Percentiles rank a stretch among this genome's conserved stretches.
These are phyloP conservation scores for Julus scandinavius DNA, from an alignment of 2,888 invertebrate genomes.

Conservation along the genomic window DNA sequence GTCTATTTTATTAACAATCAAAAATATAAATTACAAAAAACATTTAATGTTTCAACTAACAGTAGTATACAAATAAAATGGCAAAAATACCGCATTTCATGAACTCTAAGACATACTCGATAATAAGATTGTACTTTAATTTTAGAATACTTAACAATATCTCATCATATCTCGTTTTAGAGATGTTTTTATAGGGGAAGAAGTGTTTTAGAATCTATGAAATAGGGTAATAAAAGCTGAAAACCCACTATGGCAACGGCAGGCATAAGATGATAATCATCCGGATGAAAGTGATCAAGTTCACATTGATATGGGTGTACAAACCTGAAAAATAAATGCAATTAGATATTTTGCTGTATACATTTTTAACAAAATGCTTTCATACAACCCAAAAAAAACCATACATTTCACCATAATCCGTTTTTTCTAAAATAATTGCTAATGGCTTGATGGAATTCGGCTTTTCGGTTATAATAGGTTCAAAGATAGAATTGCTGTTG, in stretches of 20 bases:
- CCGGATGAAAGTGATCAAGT: constrained; percentile 77
- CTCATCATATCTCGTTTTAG: too few species aligned
- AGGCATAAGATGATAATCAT: constrained; percentile 68
- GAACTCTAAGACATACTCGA: too few species aligned
- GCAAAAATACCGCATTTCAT: too few species aligned
- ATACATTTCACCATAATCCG: constrained; percentile 69
- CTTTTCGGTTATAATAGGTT: constrained; percentile 85
- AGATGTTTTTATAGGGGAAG: too few species aligned
- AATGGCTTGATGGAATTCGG: constrained; percentile 87
- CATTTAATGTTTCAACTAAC: neutral
- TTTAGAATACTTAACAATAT: too few species aligned
- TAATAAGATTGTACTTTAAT: too few species aligned
- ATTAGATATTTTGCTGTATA: neutral
- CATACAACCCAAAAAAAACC: constrained; percentile 12
- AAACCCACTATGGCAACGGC: constrained; percentile 55
- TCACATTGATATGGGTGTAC: constrained; percentile 91
- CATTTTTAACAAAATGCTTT: neutral
- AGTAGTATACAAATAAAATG: neutral
- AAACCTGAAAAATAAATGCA: constrained; percentile 69
- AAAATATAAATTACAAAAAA: neutral
- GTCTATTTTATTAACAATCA: constrained; percentile 63
- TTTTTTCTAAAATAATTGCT: constrained; percentile 77
- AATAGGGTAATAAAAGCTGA: neutral
- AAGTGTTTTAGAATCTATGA: too few species aligned
- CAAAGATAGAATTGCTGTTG: constrained; percentile 81